Base-by-base conservation (phyloP, 2,888 invertebrate species). In the Macrostomum cliftonense region DNA sequence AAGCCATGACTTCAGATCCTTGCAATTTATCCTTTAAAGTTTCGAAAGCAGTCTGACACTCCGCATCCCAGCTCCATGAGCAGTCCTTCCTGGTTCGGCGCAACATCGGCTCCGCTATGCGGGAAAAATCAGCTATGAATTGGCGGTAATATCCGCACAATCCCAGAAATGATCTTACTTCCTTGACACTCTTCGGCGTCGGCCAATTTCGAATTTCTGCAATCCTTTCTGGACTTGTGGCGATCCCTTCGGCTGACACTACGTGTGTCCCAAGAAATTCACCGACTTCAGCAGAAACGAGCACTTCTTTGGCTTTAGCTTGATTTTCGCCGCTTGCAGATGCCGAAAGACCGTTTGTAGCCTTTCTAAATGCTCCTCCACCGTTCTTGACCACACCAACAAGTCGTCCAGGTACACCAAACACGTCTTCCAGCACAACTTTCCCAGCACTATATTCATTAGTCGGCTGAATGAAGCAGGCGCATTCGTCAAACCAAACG, bases 251-350 rank as follows among this genome's bases (percentile, higher is more conserved):
- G 2, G n/a, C 12, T 11, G 46, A 19, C 17, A 47, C 46, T 21
- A 47, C 17, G 47, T 47, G n/a, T n/a, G 48, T 17, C 48, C 48
- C 17, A 47, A 14, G 21, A 42, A 47, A n/a, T 2, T 12, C 17
- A 47, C 45, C 19, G 46, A 28, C 28, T 21, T 45, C 48, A 52
- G 42, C 13, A 54, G 52, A 37, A 57, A 48, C 5, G 43, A 19
- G 47, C 52, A 51, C 38, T 58, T 58, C 12, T 20, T 16, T 7
- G 37, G n/a, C 20, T 28, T 47, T n/a, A 47, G 12, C 7, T 46
- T 47, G 14, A 47, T 17, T 2, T 42, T 42, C 16, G 13, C 28
- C 2, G 20, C 12, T 11, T 28, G 13, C n/a, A 47, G 17, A 2
- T 46, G 48, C 1, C 12, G 20, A 20, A 47, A 45, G 14, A 47